Conservation (phyloP, 2,797 vertebrate genomes). For the Sebastes kiyomatsui region DNA sequence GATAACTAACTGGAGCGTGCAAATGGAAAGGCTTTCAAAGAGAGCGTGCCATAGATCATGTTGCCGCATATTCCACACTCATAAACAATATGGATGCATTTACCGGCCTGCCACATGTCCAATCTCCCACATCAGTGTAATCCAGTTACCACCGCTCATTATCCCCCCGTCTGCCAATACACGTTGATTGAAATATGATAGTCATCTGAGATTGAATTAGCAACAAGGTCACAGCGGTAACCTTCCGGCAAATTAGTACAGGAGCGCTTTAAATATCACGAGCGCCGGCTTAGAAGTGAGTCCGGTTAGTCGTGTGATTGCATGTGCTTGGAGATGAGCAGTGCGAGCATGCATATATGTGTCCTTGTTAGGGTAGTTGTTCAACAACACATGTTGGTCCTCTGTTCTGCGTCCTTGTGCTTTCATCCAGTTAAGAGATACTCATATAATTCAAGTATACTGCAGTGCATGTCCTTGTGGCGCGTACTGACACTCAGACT, state of each 20-base stretch:
- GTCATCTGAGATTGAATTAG: constrained; percentile 75
- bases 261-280: constrained; percentile 59
- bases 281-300: constrained; percentile 26
- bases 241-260: constrained; percentile 64
- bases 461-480: background rate
- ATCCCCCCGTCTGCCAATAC: constrained; percentile 62
- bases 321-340: constrained; percentile 5
- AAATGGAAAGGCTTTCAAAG: background rate
- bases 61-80: constrained; percentile 48
- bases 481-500: background rate
- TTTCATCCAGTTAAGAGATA: constrained; percentile 8
- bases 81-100: constrained; percentile 58
- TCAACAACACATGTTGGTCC: background rate
- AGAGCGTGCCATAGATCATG: constrained; percentile 36
- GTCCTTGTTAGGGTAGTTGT: constrained; percentile 1
- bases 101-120: constrained; percentile 52
- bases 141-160: constrained; percentile 73
- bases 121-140: constrained; percentile 68
- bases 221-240: constrained; percentile 64
- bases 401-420: background rate
- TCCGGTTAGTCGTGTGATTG: constrained; percentile 23
- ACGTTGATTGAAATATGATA: constrained; percentile 78
- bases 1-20: background rate
- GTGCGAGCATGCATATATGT: background rate
- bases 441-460: background rate